phyloP scores from a whole-genome alignment of 2,888 invertebrate species.

The Drosophila antonietae region DNA sequence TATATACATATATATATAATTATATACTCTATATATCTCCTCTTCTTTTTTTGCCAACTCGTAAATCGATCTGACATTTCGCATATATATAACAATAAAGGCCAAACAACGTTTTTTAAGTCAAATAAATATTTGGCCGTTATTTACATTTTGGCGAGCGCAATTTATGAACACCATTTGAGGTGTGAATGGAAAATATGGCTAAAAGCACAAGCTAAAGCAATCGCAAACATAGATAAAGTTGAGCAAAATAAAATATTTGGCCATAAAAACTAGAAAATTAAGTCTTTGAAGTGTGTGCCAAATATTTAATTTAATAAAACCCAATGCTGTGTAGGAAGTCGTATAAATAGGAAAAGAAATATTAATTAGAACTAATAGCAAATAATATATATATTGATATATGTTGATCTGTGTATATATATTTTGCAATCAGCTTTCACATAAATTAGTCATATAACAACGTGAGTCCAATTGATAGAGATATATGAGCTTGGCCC shows the following conservation, averaged over 20 bases:
- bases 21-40: not conserved
- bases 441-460: not conserved
- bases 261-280: slow-evolving; percentile 9
- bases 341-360: not conserved
- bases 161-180: slow-evolving; percentile 18
- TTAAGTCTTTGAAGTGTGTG: slow-evolving; percentile 20
- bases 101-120: slow-evolving; percentile 4
- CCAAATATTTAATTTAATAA: slow-evolving; percentile 10
- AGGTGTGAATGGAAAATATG: slow-evolving; percentile 44
- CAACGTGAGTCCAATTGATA: not conserved
- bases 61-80: slow-evolving; percentile 36
- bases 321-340: not conserved
- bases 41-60: slow-evolving; percentile 14
- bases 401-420: not conserved
- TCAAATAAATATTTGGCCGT: slow-evolving; percentile 20
- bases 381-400: not conserved
- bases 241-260: slow-evolving; percentile 1
- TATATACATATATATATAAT: not conserved
- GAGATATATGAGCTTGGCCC: slow-evolving; percentile 28
- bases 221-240: slow-evolving; percentile 14
- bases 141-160: slow-evolving; percentile 31
- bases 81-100: slow-evolving; percentile 7
- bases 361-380: not conserved
- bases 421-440: not conserved
- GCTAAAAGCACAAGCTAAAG: slow-evolving; percentile 20